These are phyloP conservation scores for Cataglyphis livida DNA, from an alignment of 2,888 invertebrate species.

Conservation along the genomic window DNA sequence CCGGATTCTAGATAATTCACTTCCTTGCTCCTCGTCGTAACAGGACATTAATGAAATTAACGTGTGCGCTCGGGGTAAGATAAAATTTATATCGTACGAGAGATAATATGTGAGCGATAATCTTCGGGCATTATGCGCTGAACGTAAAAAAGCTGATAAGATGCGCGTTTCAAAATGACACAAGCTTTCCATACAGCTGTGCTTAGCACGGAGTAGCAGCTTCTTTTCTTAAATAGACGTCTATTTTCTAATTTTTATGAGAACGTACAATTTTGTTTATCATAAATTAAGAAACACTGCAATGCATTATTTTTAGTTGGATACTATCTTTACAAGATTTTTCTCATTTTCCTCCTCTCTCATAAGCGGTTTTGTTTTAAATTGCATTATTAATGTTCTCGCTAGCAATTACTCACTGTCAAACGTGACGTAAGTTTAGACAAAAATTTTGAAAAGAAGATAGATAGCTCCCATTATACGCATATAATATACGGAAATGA, in stretches of 20 bases:
- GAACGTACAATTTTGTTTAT: not conserved
- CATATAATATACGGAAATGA: conserved; percentile 37
- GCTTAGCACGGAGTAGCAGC: not conserved
- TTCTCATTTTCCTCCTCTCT: conserved; percentile 16
- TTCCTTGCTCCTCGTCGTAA: conserved; percentile 51
- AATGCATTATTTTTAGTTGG: not conserved
- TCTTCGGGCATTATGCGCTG: conserved; percentile 50
- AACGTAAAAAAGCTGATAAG: conserved; percentile 6
- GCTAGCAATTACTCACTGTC: conserved; percentile 48
- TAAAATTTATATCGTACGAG: conserved; percentile 72
- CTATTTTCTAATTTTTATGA: not conserved
- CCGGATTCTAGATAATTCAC: conserved; percentile 57
- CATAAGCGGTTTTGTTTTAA: conserved; percentile 42
- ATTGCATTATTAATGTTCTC: conserved; percentile 48
- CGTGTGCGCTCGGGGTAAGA: conserved; percentile 62
- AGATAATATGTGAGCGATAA: conserved; percentile 33
- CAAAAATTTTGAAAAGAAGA: conserved; percentile 53
- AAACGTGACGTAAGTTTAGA: conserved; percentile 46
- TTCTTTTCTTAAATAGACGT: not conserved
- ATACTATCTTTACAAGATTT: not conserved
- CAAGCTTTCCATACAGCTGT: not conserved
- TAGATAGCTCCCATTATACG: conserved; percentile 41
- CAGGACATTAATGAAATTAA: conserved; percentile 69
- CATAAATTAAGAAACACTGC: conserved; percentile 17
- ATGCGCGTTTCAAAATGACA: conserved; percentile 22